A percentile compares a stretch with the other conserved stretches of the same genome.
phyloP scores from a whole-genome alignment of 92 coral and sea anemone species.

The Heliopora coerulea region DNA sequence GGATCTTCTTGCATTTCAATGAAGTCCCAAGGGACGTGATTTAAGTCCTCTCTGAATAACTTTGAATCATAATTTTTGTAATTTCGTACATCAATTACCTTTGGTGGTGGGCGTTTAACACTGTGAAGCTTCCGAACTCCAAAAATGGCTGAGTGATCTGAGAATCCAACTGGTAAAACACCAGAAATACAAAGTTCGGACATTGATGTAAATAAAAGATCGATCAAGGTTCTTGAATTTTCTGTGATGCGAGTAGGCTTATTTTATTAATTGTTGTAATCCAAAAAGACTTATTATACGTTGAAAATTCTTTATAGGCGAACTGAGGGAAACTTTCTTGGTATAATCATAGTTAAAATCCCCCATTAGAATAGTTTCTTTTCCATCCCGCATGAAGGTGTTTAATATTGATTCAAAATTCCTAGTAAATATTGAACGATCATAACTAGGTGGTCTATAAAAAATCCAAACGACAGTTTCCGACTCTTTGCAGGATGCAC shows the following conservation, averaged over 20 bases:
- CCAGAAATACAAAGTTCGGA: conserved; percentile 8
- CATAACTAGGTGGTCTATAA: neutral
- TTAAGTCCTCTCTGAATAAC: too few relatives aligned
- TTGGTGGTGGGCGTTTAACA: conserved; percentile 34
- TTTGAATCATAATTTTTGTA: too few relatives aligned
- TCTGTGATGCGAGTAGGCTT: conserved; percentile 15
- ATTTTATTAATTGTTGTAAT: conserved; percentile 8
- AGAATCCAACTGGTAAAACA: conserved; percentile 17
- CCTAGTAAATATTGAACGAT: conserved; percentile 4
- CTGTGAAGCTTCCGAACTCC: conserved; percentile 15
- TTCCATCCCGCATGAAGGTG: conserved; percentile 10
- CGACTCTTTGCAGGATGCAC: too few relatives aligned
- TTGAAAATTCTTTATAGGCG: conserved; percentile 19
- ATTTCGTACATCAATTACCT: too few relatives aligned
- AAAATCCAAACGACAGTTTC: too few relatives aligned
- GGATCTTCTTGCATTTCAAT: conserved; percentile 21
- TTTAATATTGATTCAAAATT: conserved; percentile 24
- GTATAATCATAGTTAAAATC: conserved; percentile 20
- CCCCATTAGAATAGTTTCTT: conserved; percentile 15
- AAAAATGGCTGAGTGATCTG: conserved; percentile 25
- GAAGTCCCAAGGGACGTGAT: conserved; percentile 5
- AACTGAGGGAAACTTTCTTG: neutral
- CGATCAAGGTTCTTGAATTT: neutral
- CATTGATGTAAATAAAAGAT: conserved; percentile 17
- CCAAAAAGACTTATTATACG: neutral